Base-by-base conservation (phyloP, 1,140 invertebrate species). In the Drosophila equinoxialis region DNA sequence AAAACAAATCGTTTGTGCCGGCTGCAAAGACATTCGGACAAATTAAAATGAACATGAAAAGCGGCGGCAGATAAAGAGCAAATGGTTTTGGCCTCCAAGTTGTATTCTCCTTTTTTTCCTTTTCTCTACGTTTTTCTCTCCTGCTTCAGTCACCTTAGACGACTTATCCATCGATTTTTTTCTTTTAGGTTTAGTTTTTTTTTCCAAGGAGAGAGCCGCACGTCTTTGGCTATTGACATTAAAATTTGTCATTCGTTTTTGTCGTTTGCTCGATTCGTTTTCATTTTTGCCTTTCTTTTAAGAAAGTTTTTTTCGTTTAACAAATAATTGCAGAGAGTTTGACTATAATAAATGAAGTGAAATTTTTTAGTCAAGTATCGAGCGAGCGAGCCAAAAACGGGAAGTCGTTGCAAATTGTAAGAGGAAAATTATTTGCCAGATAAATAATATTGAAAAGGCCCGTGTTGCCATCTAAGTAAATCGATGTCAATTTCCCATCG, bases 21-120 rank as follows among this genome's bases (percentile, higher is more conserved):
- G 65, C 79, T 79, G 79, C 84, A 89, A 80, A 74, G 83, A 86
- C 83, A 86, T 83, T 87, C 81, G 62, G 77, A 83, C 83, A 87
- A 87, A 87, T 87, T 89, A 87, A 87, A 87, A 87, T 74, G 79
- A 87, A 89, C 83, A 83, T 80, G 83, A 80, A 86, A 77, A 87
- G 83, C 82, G 79, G 78, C 74, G 54, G 79, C 82, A 86, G 76
- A 65, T 76, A 72, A 65, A 80, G 51, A 77, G 61, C 80, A 79
- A 83, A 83, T 71, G 66, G 63, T 55, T 64, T 26, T 48, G 61
- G 26, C 23, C 42, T 30, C 42, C 37, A 62, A 62, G n/a, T 37
- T 20, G 57, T 35, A 39, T 37, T 14, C 10, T 17, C 57, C 4
- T 37, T 62, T 6, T n/a, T 39, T 39, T 8, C n/a, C 10, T 1